A percentile compares a stretch with the other conserved stretches of the same genome.
Evolutionary conservation across 2,888 invertebrate genomes (phyloP).

Genomic region (Philereme vetulata): DNA sequence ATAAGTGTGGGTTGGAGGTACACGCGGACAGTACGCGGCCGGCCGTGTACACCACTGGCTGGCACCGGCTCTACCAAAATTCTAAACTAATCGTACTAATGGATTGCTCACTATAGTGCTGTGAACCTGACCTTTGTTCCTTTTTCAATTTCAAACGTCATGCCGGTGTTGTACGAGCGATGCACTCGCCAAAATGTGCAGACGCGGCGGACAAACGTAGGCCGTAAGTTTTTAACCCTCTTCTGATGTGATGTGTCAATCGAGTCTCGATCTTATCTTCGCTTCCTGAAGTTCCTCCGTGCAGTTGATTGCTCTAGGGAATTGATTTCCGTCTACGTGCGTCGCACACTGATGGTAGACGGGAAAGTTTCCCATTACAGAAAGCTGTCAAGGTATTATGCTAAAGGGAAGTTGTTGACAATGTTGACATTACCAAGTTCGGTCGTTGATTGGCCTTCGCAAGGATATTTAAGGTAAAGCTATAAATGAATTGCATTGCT

Average conservation of each 20-base stretch:
- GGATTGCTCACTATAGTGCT: slow-evolving; percentile 64
- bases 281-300: slow-evolving; percentile 40
- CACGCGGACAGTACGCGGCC: slow-evolving; percentile 76
- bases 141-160: slow-evolving; percentile 44
- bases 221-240: slow-evolving; percentile 68
- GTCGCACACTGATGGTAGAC: slow-evolving; percentile 55
- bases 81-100: slow-evolving; percentile 51
- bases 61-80: slow-evolving; percentile 61
- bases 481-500: slow-evolving; percentile 39
- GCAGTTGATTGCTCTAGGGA: slow-evolving; percentile 40
- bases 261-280: slow-evolving; percentile 48
- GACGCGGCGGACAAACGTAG: slow-evolving; percentile 61
- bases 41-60: slow-evolving; percentile 75
- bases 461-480: slow-evolving; percentile 43
- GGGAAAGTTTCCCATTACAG: slow-evolving; percentile 55
- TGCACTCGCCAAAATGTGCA: slow-evolving; percentile 65
- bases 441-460: slow-evolving; percentile 50
- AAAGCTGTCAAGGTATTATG: slow-evolving; percentile 48
- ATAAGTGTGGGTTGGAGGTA: slow-evolving; percentile 67
- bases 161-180: slow-evolving; percentile 73
- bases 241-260: slow-evolving; percentile 45
- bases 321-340: slow-evolving; percentile 48
- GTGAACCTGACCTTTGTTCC: slow-evolving; percentile 64
- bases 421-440: slow-evolving; percentile 54
- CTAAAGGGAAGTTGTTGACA: slow-evolving; percentile 51